phyloP scores from a whole-genome alignment of 2,888 invertebrate species.

The Eupithecia subumbrata region DNA sequence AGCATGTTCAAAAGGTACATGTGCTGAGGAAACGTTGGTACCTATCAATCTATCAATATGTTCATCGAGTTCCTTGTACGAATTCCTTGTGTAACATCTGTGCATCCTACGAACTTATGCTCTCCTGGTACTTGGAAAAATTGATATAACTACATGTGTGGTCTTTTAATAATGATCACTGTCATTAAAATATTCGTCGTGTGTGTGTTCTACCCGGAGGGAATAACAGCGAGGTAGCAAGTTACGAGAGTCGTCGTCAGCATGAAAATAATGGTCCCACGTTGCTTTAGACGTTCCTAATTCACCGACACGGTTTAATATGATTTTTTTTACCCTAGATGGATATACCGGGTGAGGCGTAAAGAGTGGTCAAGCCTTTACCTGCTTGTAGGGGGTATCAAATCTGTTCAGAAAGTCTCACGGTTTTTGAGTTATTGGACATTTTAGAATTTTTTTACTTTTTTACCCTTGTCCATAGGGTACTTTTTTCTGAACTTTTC shows the following conservation, averaged over 20 bases:
- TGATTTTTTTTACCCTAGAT: constrained; percentile 3
- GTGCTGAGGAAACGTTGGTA: not conserved
- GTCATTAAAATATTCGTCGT: constrained; percentile 2
- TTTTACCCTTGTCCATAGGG: too few species aligned
- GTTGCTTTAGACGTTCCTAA: constrained; percentile 19
- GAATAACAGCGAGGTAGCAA: not conserved
- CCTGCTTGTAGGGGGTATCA: too few species aligned
- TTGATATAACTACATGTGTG: not conserved
- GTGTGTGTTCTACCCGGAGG: not conserved
- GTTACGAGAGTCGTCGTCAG: constrained; percentile 12
- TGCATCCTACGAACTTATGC: not conserved
- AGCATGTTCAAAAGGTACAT: too few species aligned
- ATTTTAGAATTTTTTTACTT: too few species aligned
- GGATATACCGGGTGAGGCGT: too few species aligned
- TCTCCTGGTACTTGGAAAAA: not conserved
- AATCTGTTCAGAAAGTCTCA: too few species aligned
- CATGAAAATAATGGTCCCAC: constrained; percentile 26
- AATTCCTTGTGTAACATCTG: not conserved
- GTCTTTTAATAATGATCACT: not conserved
- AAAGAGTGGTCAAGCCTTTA: too few species aligned
- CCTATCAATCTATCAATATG: not conserved
- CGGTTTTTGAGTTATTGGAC: too few species aligned
- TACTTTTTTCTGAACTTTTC: too few species aligned
- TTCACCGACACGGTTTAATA: constrained; percentile 19
- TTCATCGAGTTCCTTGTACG: not conserved